Evolutionary conservation across 2,113 vertebrate species (phyloP), one percentile per base, ranked within the genome.

Genomic region (Lampris incognitus): DNA sequence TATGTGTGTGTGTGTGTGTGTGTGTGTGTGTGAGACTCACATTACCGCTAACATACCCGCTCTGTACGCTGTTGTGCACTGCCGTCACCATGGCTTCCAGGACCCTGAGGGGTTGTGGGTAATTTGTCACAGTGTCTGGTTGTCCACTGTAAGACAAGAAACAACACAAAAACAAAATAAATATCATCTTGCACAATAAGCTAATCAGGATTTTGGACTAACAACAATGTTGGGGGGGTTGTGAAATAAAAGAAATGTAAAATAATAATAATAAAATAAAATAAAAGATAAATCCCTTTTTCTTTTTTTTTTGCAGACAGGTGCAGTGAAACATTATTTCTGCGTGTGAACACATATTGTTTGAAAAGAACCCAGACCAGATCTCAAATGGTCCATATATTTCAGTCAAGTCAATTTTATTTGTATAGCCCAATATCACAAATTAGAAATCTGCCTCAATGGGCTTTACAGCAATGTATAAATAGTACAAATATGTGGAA

Each of bases 71-170:
- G 72, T 84, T 88, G 81, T 94, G 93, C 78, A 95, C 94, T 13
- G 92, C 88, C 2, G 87, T 86, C 80, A 94, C 93, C 65, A 93
- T 87, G 71, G 86, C 89, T 77, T 94, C 91, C 82, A 94, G 82
- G 52, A 94, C 90, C 61, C 79, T 68, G 13, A 94, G 91, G 60
- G 92, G 91, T 60, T 92, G 77, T 72, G 89, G 77, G 81, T 89
- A 91, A 78, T 91, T 87, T 76, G 87, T 86, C 76, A 90, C 72
- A 59, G 75, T 42, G 24, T 83, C 89, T 41, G 86, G 70, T 63
- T 92, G 88, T 77, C 90, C 91, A 4, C 94, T 94, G 85, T 61
- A 85, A 88, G 83, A 85, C 74, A 86, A 24, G 24, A 24, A 84
- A 76, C 9, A 56, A 72, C 72, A 88, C 66, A 49, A 38, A 61